Conservation (phyloP, 64 coral and sea anemone genomes). For the Actinia tenebrosa region DNA sequence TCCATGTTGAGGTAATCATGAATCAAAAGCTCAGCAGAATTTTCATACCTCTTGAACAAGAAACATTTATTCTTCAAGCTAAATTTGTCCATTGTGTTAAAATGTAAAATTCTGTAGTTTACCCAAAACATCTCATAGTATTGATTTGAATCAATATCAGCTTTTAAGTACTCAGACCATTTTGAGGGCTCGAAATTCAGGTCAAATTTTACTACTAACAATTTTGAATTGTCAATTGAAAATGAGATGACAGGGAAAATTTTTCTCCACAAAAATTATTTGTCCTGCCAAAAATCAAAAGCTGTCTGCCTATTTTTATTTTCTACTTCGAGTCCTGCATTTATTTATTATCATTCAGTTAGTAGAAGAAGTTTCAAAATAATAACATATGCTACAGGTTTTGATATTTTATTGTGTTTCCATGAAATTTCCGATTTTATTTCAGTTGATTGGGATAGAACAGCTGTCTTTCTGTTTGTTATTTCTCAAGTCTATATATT, state of each 20-base stretch:
- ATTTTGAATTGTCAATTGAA: too few relatives aligned
- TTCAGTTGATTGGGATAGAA: background rate
- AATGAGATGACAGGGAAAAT: too few relatives aligned
- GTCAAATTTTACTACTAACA: too few relatives aligned
- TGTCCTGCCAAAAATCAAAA: too few relatives aligned
- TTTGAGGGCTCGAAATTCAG: too few relatives aligned
- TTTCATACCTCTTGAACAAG: background rate
- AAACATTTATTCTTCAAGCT: background rate
- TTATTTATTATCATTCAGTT: background rate
- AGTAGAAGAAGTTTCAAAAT: background rate
- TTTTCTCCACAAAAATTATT: too few relatives aligned
- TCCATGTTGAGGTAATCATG: background rate
- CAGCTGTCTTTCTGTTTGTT: background rate
- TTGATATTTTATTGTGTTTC: background rate
- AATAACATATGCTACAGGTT: background rate
- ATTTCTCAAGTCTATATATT: background rate
- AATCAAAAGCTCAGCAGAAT: background rate
- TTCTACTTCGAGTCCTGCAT: too few relatives aligned
- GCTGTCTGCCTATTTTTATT: too few relatives aligned
- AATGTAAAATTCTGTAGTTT: background rate
- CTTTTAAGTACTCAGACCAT: background rate
- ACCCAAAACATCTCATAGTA: background rate
- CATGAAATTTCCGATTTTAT: background rate
- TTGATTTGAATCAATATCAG: background rate
- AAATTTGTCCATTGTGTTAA: background rate